phyloP scores from a whole-genome alignment of 2,888 invertebrate genomes.

The Thalpophila matura region DNA sequence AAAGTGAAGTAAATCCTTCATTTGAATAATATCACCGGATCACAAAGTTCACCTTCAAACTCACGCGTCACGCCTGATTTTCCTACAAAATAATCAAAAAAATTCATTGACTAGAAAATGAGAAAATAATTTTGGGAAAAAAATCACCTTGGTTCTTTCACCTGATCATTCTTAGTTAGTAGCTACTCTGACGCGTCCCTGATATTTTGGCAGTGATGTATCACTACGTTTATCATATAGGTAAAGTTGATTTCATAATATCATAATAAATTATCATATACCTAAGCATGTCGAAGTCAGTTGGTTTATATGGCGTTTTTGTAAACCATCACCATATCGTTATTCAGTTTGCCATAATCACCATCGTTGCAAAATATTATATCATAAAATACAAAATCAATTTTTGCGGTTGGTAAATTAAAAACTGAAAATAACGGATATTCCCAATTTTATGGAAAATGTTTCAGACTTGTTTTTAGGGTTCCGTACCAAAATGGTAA shows the following conservation, averaged over 20 bases:
- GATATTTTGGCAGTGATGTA: conserved; percentile 24
- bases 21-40: not conserved
- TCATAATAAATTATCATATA: no score
- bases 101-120: not conserved
- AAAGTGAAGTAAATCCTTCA: not conserved
- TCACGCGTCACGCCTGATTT: not conserved
- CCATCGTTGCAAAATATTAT: not conserved
- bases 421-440: no score
- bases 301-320: not conserved
- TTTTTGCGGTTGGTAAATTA: no score
- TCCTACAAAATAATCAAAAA: not conserved
- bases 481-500: no score
- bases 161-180: conserved; percentile 24
- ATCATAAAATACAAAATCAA: no score
- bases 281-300: not conserved
- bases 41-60: not conserved
- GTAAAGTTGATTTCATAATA: conserved; percentile 21
- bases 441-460: no score
- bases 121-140: not conserved
- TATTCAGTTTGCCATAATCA: not conserved
- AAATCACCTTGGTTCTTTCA: not conserved
- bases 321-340: not conserved
- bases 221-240: conserved; percentile 10
- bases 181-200: not conserved
- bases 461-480: no score